Evolutionary conservation across 1,140 invertebrate species (phyloP).

Genomic region (Spodoptera litura): DNA sequence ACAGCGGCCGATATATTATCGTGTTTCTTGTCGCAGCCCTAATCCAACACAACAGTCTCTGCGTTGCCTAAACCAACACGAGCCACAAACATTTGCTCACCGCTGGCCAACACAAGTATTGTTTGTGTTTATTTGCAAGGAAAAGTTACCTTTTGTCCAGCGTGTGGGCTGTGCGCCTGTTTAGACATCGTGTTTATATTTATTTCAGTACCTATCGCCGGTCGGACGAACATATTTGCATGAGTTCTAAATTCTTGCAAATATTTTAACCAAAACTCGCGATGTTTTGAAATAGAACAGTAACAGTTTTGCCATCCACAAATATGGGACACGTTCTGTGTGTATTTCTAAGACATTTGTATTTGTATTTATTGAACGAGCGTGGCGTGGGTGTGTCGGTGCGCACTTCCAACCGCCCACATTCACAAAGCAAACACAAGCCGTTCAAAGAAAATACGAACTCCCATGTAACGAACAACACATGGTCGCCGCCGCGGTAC

Average conservation of each 20-base stretch:
- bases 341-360: no score
- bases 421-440: neutral
- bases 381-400: no score
- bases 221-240: neutral
- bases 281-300: no score
- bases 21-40: no score
- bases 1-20: no score
- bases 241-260: no score
- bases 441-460: neutral
- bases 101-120: neutral
- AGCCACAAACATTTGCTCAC: neutral
- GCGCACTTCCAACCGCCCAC: neutral
- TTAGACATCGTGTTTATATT: no score
- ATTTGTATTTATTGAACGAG: no score
- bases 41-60: neutral
- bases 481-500: neutral
- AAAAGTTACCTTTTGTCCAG: conserved; percentile 26
- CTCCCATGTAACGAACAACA: neutral
- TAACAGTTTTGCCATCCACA: no score
- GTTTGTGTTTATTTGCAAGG: neutral
- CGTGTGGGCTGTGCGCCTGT: neutral
- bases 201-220: no score
- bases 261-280: no score
- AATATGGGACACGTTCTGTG: no score
- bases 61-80: conserved; percentile 11